phyloP scores from a whole-genome alignment of 2,797 vertebrate species.

The Gephyroberyx darwinii region DNA sequence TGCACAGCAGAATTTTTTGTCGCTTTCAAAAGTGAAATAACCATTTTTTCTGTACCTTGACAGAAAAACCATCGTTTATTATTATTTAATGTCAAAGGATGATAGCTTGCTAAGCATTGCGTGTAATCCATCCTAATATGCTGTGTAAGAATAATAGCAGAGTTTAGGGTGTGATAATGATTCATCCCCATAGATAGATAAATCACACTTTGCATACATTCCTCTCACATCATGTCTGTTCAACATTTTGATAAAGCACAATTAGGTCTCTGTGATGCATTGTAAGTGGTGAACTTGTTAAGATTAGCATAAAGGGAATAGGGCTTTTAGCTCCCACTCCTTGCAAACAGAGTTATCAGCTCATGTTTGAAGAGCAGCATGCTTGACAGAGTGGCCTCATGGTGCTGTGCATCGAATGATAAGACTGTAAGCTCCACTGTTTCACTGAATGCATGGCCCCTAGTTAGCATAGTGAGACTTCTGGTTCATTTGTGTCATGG shows the following conservation, averaged over 20 bases:
- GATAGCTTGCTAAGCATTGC: conserved; percentile 51
- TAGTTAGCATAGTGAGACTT: conserved; percentile 53
- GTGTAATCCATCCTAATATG: conserved; percentile 70
- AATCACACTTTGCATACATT: conserved; percentile 73
- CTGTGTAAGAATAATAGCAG: conserved; percentile 63
- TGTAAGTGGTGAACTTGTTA: conserved; percentile 65
- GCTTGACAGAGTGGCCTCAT: conserved; percentile 65
- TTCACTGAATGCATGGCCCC: conserved; percentile 22
- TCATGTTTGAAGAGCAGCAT: conserved; percentile 73
- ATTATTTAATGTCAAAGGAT: conserved; percentile 62
- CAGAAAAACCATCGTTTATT: conserved; percentile 65
- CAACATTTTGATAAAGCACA: conserved; percentile 72
- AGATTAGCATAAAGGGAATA: conserved; percentile 66
- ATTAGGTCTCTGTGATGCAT: conserved; percentile 68
- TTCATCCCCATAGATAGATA: conserved; percentile 65
- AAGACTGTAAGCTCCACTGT: conserved; percentile 49
- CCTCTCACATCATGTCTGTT: conserved; percentile 62
- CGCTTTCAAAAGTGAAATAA: conserved; percentile 48
- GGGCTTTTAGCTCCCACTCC: conserved; percentile 56
- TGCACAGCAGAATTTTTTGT: conserved; percentile 21
- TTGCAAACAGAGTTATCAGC: conserved; percentile 75
- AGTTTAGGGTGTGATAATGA: conserved; percentile 67
- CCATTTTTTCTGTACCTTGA: conserved; percentile 44
- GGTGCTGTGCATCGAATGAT: conserved; percentile 60
- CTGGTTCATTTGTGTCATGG: conserved; percentile 53